These are phyloP conservation scores for Microctonus aethiopoides DNA, from an alignment of 2,888 invertebrate genomes.

Conservation along the genomic window DNA sequence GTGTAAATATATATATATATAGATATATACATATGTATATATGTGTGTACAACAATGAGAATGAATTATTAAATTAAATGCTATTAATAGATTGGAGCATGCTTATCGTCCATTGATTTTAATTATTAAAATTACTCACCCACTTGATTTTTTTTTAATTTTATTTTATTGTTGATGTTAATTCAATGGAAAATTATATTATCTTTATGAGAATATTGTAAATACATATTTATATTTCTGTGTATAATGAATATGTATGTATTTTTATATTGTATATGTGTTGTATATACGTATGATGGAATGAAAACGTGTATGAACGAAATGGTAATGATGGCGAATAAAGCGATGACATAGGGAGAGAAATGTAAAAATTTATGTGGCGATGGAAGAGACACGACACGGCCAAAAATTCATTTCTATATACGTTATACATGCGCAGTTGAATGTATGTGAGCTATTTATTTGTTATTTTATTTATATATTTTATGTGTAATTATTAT, in stretches of 20 bases:
- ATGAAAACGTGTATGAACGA: neutral
- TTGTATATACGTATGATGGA: neutral
- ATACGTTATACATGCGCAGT: constrained; percentile 15
- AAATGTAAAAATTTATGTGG: neutral
- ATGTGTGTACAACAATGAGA: neutral
- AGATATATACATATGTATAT: no score
- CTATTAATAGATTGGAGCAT: constrained; percentile 4
- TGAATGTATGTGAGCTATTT: neutral
- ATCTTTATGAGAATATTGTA: neutral
- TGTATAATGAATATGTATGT: neutral
- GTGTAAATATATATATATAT: neutral
- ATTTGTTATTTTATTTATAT: neutral
- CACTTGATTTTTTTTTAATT: constrained; percentile 5
- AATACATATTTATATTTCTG: neutral
- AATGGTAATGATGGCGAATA: neutral
- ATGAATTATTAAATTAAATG: constrained; percentile 8
- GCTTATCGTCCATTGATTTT: neutral
- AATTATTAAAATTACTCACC: constrained; percentile 14
- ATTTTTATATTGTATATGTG: neutral
- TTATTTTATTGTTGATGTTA: neutral
- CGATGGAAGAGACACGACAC: constrained; percentile 15
- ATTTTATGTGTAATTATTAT: neutral
- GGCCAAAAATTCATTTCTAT: constrained; percentile 12
- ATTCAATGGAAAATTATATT: neutral
- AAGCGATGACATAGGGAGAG: no score